A percentile compares a stretch with the other conserved stretches of the same genome.
These are phyloP conservation scores for Metacarcinus magister DNA, from an alignment of 2,888 invertebrate genomes.

Conservation along the genomic window DNA sequence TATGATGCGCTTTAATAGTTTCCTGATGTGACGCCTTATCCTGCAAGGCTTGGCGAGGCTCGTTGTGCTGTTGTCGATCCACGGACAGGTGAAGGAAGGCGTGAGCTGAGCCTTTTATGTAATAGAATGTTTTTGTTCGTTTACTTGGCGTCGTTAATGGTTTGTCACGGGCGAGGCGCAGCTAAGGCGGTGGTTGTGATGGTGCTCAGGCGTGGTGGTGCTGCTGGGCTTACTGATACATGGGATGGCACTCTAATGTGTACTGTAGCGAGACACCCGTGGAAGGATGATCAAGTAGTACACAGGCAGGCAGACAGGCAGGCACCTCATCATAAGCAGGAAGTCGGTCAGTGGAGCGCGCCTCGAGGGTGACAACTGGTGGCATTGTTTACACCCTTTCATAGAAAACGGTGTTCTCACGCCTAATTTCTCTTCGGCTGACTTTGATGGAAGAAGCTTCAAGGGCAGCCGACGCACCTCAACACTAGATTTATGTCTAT, in stretches of 20 bases:
- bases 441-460: slow-evolving; percentile 50
- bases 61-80: background rate
- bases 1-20: background rate
- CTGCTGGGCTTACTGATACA: background rate
- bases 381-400: slow-evolving; percentile 36
- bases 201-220: background rate
- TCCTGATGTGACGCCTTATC: background rate
- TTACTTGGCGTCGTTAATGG: background rate
- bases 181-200: background rate
- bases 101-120: background rate
- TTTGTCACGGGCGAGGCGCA: background rate
- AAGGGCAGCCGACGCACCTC: background rate
- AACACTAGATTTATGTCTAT: background rate
- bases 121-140: background rate
- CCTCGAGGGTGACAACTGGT: slow-evolving; percentile 28
- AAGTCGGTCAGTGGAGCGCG: slow-evolving; percentile 42
- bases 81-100: background rate
- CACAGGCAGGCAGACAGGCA: background rate
- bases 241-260: background rate
- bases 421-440: slow-evolving; percentile 40
- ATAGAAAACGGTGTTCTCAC: slow-evolving; percentile 42
- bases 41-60: background rate
- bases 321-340: background rate
- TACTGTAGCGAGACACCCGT: background rate
- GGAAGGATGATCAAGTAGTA: background rate